These are phyloP conservation scores for Megalonaias nervosa DNA, from an alignment of 1,140 invertebrate genomes.

Conservation along the genomic window DNA sequence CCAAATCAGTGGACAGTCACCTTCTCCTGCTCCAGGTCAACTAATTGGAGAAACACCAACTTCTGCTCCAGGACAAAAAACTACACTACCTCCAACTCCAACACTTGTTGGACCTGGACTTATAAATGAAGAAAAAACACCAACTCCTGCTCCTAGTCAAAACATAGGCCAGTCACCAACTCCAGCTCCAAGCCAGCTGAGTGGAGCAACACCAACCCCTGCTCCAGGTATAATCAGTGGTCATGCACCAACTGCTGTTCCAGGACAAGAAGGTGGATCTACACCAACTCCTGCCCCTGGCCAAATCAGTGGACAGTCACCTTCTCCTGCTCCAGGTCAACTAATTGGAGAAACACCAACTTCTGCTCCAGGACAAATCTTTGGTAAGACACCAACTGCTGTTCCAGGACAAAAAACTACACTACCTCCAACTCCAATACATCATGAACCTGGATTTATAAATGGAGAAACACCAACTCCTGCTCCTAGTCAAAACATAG, in stretches of 20 bases:
- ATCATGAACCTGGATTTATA: background rate
- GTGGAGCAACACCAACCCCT: constrained; percentile 8
- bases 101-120: no score
- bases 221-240: background rate
- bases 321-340: background rate
- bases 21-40: constrained; percentile 12
- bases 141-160: no score
- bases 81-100: no score
- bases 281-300: no score
- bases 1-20: no score
- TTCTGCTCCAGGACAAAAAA: no score
- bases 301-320: background rate
- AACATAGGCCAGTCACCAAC: no score
- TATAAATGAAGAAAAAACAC: no score
- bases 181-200: no score
- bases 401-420: background rate
- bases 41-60: no score
- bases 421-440: background rate
- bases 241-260: constrained; percentile 12
- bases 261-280: background rate
- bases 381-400: constrained; percentile 11
- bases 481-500: background rate
- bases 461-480: constrained; percentile 15
- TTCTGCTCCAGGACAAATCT: background rate
- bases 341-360: constrained; percentile 5